Percentiles rank a stretch among this genome's conserved stretches.
phyloP scores from a whole-genome alignment of 2,888 invertebrate genomes.

The Ceriagrion tenellum region DNA sequence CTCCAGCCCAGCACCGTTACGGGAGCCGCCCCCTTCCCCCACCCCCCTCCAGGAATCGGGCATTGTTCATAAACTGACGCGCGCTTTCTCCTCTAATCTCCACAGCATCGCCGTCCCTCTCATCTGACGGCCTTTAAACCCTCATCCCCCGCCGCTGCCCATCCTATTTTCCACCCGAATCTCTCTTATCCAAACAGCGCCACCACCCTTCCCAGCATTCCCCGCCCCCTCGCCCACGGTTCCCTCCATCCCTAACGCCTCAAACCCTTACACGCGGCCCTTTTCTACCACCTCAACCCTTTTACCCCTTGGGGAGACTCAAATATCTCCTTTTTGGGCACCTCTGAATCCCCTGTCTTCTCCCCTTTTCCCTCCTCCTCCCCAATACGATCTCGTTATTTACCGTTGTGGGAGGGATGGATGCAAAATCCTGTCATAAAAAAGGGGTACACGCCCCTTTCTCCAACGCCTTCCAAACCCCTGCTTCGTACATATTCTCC shows the following conservation, averaged over 20 bases:
- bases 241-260: background rate
- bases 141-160: background rate
- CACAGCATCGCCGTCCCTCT: background rate
- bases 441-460: background rate
- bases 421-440: slow-evolving; percentile 58
- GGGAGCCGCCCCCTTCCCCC: background rate
- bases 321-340: slow-evolving; percentile 38
- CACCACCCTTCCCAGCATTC: background rate
- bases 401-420: slow-evolving; percentile 29
- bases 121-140: background rate
- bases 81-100: slow-evolving; percentile 22
- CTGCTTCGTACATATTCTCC: background rate
- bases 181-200: background rate
- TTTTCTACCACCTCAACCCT: background rate
- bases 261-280: background rate
- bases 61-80: background rate
- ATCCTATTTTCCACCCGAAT: background rate
- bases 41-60: background rate
- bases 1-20: too few species aligned
- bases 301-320: background rate
- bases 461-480: background rate
- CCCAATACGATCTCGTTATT: slow-evolving; percentile 28
- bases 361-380: background rate
- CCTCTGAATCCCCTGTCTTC: too few species aligned
- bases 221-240: background rate